Base-by-base conservation (phyloP, 2,797 vertebrate species). In the Lates japonicus region DNA sequence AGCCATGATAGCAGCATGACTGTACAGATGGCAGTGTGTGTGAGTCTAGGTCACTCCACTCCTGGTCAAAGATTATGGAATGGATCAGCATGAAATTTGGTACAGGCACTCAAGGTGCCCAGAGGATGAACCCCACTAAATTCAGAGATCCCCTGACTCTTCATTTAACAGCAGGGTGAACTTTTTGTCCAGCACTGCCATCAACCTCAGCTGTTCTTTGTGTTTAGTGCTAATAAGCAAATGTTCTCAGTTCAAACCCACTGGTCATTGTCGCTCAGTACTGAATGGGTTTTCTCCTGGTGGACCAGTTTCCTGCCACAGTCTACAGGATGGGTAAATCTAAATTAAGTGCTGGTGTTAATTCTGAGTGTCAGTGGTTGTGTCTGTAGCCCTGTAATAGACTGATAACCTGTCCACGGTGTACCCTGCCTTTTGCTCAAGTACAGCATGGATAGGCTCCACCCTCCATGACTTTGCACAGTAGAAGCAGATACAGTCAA, bases 391-490 rank as follows among this genome's bases (percentile, higher is more conserved):
- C 13, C 41, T 22, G n/a, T 51, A 29, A 48, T 22, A 41, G 41
- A 69, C 49, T 58, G 19, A 9, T 13, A 42, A 17, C 42, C 42
- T 46, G 42, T 20, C 44, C 39, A 22, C 17, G 59, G 4, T 66
- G 31, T 52, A 14, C 22, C 31, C 22, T 3, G 11, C 46, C 6
- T 48, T 52, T 25, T 44, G n/a, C 22, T 20, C 7, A 39, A 42
- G 63, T n/a, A 59, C 39, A 62, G 29, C 35, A 52, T 63, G 48
- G 64, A 46, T 14, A 29, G 37, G 49, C 33, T 49, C 41, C 39
- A 41, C 8, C 13, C 44, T 17, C 14, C 20, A 2, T 59, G 33
- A 55, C 57, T 68, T 58, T 59, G n/a, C 67, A 48, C 58, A 61
- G 61, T 25, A 63, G 39, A 16, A 44, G 29, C 25, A 54, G 29